phyloP scores from a whole-genome alignment of 1,140 invertebrate species.

The Ctenoplectra terminalis region DNA sequence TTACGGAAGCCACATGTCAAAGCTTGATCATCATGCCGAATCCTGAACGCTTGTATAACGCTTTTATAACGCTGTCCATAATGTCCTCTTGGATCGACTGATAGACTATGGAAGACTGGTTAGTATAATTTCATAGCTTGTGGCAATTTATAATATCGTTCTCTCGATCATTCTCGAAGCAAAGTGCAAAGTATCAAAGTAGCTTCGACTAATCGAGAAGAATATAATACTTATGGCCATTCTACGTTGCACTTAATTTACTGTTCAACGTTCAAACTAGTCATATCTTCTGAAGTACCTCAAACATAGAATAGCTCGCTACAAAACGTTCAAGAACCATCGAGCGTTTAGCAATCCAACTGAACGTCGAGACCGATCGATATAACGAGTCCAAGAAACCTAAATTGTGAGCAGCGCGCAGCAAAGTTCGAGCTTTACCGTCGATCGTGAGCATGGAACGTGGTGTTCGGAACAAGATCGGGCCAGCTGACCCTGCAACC shows the following conservation, averaged over 20 bases:
- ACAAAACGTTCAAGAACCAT: not conserved
- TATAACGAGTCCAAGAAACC: constrained; percentile 42
- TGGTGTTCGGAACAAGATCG: constrained; percentile 51
- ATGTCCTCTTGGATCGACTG: not conserved
- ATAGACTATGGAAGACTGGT: constrained; percentile 1
- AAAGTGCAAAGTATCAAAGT: too few species aligned
- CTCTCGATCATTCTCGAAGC: not conserved
- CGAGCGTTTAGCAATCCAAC: not conserved
- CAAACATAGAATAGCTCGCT: too few species aligned
- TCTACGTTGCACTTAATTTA: not conserved
- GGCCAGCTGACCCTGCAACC: constrained; percentile 74
- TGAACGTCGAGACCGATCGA: not conserved
- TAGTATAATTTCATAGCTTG: constrained; percentile 6
- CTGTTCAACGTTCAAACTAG: not conserved
- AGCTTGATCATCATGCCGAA: constrained; percentile 8
- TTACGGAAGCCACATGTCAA: not conserved
- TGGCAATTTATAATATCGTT: not conserved
- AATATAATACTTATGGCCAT: not conserved
- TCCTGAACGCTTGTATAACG: not conserved
- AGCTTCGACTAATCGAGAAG: not conserved
- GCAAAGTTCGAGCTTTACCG: constrained; percentile 62
- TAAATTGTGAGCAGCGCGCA: constrained; percentile 53
- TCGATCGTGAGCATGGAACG: constrained; percentile 65
- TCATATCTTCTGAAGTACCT: not conserved
- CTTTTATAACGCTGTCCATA: not conserved